Base-by-base conservation (phyloP, 1,140 invertebrate genomes). In the Sesamia nonagrioides region DNA sequence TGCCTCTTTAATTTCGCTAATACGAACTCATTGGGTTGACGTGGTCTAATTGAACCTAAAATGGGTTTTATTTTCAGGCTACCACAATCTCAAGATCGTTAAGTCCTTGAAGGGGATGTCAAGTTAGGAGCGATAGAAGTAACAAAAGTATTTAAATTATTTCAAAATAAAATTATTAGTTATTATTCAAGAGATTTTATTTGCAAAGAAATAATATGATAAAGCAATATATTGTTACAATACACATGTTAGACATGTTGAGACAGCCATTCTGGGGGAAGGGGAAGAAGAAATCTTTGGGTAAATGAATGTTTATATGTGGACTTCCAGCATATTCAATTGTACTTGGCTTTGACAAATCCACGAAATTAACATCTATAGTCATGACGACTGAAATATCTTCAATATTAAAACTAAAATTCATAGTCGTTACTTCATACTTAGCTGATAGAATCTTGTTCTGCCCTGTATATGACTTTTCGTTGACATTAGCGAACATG, bases 131-230 rank as follows among this genome's bases (percentile, higher is more conserved):
- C 90, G 87, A 93, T 91, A 90, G 91, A 90, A 92, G 86, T 92
- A 88, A 91, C 86, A 90, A 89, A 91, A 93, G 88, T 92, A 92
- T 91, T 91, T 94, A 94, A 94, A 94, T 94, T 94, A 94, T 93
- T 94, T 88, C 88, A 91, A 93, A 92, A 92, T 89, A 91, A 94
- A 94, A 84, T 84, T 88, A 87, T 86, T 88, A 88, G 86, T 88
- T 87, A 86, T 84, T 86, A 86, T 75, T 61, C 37, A 80, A 78
- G 61, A 82, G 82, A 84, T 89, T 89, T 89, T 89, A 89, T 89
- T 89, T 86, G 77, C 17, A 69, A 73, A 80, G 45, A 81, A 63
- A 77, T 60, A 71, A 54, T 61, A 45, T 77, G 13, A 56, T 17
- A 73, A 17, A 56, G 11, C 74, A 61, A 69, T 18, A 45, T 75